Base-by-base conservation (phyloP, 2,797 vertebrate species). In the Scolopax rusticola region DNA sequence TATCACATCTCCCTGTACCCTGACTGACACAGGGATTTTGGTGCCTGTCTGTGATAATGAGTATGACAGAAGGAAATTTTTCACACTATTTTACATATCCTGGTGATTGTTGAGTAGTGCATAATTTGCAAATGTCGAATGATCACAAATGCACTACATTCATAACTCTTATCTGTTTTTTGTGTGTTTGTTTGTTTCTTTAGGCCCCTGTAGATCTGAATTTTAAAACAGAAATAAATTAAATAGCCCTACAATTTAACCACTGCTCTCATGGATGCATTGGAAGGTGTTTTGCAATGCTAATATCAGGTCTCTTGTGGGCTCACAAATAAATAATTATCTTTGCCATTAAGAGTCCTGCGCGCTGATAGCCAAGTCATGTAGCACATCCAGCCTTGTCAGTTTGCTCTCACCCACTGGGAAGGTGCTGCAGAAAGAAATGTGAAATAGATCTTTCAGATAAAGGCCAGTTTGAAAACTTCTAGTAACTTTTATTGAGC, bases 151-250 rank as follows among this genome's bases (percentile, higher is more conserved):
- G 33, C 53, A 86, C 75, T 45, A 60, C 23, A 33, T 38, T 73
- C 59, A 61, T 33, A 23, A 57, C 20, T 59, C 38, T 59, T 56
- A 25, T 38, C 57, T 48, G 41, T 41, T 41, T 8, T 59, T 21
- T 16, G 33, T n/a, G n/a, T n/a, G n/a, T 85, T 16, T 85, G 24
- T 60, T 78, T 53, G 83, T 33, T 63, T 61, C 48, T 95, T 94
- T 81, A 85, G 86, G 21, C 15, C 15, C 59, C 33, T 61, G 33
- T 30, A 87, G 25, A 6, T 54, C 53, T 91, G 82, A 84, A 80
- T 90, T 95, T 95, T 93, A 84, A 95, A 97, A 89, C 18, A 89
- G 54, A 13, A 40, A 45, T 64, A 95, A 92, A 92, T 79, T 43
- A 88, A 97, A 85, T 94, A 85, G 80, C 80, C 25, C 68, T 61